Evolutionary conservation across 2,888 invertebrate species (phyloP).

Genomic region (Platycheirus albimanus): DNA sequence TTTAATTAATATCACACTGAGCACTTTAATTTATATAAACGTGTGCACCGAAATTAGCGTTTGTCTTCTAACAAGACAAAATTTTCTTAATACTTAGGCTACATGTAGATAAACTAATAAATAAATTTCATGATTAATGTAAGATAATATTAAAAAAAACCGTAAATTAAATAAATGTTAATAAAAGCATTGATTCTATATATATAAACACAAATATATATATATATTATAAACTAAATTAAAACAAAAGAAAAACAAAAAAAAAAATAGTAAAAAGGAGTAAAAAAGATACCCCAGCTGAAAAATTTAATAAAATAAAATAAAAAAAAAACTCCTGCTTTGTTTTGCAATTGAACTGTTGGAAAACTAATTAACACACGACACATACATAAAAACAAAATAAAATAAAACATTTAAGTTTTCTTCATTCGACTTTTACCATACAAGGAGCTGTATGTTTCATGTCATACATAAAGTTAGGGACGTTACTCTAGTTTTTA

Average conservation of each 20-base stretch:
- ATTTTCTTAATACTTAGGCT: slow-evolving; percentile 67
- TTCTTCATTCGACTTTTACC: slow-evolving; percentile 33
- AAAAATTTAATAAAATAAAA: slow-evolving; percentile 72
- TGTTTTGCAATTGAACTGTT: slow-evolving; percentile 63
- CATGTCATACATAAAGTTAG: slow-evolving; percentile 34
- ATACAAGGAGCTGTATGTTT: slow-evolving; percentile 11
- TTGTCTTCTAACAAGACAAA: slow-evolving; percentile 59
- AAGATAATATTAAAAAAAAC: slow-evolving; percentile 53
- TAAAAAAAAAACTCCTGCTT: slow-evolving; percentile 61
- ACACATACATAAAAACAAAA: slow-evolving; percentile 35
- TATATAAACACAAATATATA: too few species aligned
- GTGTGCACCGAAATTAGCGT: slow-evolving; percentile 70
- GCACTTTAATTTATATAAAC: slow-evolving; percentile 70
- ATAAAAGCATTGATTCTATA: slow-evolving; percentile 74
- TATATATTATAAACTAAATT: slow-evolving; percentile 44
- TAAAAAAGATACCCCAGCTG: slow-evolving; percentile 67
- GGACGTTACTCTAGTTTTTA: slow-evolving; percentile 50
- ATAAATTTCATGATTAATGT: slow-evolving; percentile 66
- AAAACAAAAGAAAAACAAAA: slow-evolving; percentile 36
- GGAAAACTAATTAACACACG: slow-evolving; percentile 46
- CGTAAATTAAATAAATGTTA: slow-evolving; percentile 69
- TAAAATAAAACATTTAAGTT: neutral
- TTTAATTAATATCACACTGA: slow-evolving; percentile 66
- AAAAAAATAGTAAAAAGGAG: slow-evolving; percentile 59
- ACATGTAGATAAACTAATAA: slow-evolving; percentile 73